phyloP scores from a whole-genome alignment of 2,888 invertebrate genomes.

The Stenodema calcarata region DNA sequence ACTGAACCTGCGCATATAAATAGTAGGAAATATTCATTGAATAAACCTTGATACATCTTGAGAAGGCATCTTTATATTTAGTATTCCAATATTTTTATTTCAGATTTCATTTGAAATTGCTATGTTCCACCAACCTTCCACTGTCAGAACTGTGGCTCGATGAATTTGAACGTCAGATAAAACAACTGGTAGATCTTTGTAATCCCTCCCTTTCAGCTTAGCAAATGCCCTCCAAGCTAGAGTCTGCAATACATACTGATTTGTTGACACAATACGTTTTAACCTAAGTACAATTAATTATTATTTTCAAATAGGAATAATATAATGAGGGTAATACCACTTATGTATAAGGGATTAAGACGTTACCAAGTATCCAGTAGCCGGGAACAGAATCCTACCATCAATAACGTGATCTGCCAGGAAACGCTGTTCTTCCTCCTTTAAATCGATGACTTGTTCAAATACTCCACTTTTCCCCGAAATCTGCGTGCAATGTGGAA shows the following conservation, averaged over 20 bases:
- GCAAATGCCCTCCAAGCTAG: constrained; percentile 89
- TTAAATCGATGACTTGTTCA: background rate
- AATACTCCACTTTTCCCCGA: background rate
- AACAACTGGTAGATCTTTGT: constrained; percentile 80
- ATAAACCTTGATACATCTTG: too few species aligned
- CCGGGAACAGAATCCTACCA: constrained; percentile 92
- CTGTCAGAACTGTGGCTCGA: constrained; percentile 83
- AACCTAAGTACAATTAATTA: too few species aligned
- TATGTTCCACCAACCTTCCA: background rate
- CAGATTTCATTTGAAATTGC: too few species aligned
- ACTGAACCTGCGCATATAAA: constrained; percentile 63
- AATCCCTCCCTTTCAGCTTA: constrained; percentile 75
- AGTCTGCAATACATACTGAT: too few species aligned
- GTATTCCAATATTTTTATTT: too few species aligned
- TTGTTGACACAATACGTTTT: too few species aligned
- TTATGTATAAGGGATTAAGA: too few species aligned
- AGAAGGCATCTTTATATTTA: too few species aligned
- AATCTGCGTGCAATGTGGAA: background rate
- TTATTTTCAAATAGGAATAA: too few species aligned
- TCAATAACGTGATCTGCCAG: constrained; percentile 89
- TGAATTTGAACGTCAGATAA: constrained; percentile 91
- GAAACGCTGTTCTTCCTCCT: constrained; percentile 69
- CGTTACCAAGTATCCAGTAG: constrained; percentile 86
- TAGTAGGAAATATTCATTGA: too few species aligned
- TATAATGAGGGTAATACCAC: too few species aligned